Base-by-base conservation (phyloP, 2,888 invertebrate genomes). In the Eucriotettix oculatus region DNA sequence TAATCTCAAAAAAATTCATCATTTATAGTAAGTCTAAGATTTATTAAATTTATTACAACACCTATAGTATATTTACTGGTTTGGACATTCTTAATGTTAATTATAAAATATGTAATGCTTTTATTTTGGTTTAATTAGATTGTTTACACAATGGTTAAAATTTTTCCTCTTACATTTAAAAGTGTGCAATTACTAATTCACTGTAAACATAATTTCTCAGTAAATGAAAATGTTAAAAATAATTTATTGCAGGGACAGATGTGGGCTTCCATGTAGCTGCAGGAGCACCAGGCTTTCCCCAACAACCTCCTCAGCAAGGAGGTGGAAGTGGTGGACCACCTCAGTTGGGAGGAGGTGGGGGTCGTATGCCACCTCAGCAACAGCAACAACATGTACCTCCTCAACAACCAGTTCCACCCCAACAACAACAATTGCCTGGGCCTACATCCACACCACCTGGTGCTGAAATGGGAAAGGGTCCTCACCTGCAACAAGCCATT, bases 401-500 rank as follows among this genome's bases (percentile, higher is more conserved):
- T 10, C 17, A 60, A 16, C 53, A 61, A 17, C 63, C 61, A 1
- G 57, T 54, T 41, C 60, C 57, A 40, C 59, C 57, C 17, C 59
- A 55, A 16, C 61, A 60, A 44, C 57, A 56, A 16, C 61, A 57
- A 41, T 57, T 56, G 12, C 61, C 63, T 7, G 56, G 61, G 11
- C 60, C 64, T 17, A 63, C 64, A 16, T 63, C 64, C 11, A 63
- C 64, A 10, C 62, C 64, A 40, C 64, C 64, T 16, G 62, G 62
- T 29, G 53, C 58, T 11, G 64, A 64, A 29, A 64, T 64, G 64
- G 61, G 60, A 44, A 64, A 64, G 52, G 62, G 62, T 41, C 62
- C 62, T 48, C 64, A 64, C 54, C 55, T 64, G 61, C 63, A 64
- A 42, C 61, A 57, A 29, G 29, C 29, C 29, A 60, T 63, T 48